These are phyloP conservation scores for Zygothrica quintamaculata DNA, from an alignment of 2,888 invertebrate species.

Conservation along the genomic window DNA sequence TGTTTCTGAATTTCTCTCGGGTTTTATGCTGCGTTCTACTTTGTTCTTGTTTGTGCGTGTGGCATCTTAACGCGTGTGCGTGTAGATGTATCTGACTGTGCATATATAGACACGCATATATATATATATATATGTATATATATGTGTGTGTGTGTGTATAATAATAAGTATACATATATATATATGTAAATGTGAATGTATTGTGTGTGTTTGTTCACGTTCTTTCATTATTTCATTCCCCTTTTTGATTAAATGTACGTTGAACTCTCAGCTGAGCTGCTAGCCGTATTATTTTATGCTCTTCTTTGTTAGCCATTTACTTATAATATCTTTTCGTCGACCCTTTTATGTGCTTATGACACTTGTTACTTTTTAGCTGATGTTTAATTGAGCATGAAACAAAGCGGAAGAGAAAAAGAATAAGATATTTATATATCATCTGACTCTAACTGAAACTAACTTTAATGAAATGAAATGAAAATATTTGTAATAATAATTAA, in stretches of 20 bases:
- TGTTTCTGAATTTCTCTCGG: slow-evolving; percentile 40
- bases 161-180: no score
- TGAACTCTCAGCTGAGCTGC: slow-evolving; percentile 58
- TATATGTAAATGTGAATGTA: slow-evolving; percentile 19
- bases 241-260: slow-evolving; percentile 78
- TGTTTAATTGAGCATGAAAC: not conserved
- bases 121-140: slow-evolving; percentile 18
- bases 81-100: slow-evolving; percentile 2
- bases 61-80: slow-evolving; percentile 38
- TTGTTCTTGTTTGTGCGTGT: slow-evolving; percentile 46
- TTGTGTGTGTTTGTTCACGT: slow-evolving; percentile 54
- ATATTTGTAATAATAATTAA: not conserved
- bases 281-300: slow-evolving; percentile 24
- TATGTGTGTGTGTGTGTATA: slow-evolving; percentile 51
- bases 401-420: not conserved
- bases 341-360: slow-evolving; percentile 20
- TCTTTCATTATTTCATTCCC: slow-evolving; percentile 62
- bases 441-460: no score
- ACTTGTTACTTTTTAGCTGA: slow-evolving; percentile 24
- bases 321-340: slow-evolving; percentile 21
- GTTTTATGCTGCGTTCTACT: slow-evolving; percentile 51
- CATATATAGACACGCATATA: no score
- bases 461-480: no score
- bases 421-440: not conserved
- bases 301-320: slow-evolving; percentile 27